These are phyloP conservation scores for Drosophila diplacantha DNA, from an alignment of 2,888 invertebrate species.

Conservation along the genomic window DNA sequence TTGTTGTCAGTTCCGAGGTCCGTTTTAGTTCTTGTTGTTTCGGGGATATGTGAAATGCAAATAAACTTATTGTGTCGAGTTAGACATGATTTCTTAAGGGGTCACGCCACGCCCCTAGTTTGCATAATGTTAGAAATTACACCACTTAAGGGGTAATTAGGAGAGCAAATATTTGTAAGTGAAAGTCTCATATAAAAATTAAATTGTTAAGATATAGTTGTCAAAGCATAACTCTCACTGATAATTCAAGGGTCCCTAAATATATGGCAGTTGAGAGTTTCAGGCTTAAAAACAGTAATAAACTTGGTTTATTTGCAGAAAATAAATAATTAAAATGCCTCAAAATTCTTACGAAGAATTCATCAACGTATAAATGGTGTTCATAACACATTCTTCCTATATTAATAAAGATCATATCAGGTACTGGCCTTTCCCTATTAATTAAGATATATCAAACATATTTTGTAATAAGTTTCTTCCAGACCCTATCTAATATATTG, in stretches of 20 bases:
- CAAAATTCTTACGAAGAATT: background rate
- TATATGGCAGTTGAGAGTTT: too few relatives aligned
- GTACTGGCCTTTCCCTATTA: background rate
- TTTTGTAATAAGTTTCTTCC: background rate
- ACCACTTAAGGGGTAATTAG: background rate
- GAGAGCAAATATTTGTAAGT: background rate
- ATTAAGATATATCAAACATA: constrained; percentile 1
- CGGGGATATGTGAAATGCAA: background rate
- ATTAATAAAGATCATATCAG: background rate
- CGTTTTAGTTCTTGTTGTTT: constrained; percentile 1
- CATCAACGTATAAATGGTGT: background rate
- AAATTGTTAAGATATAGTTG: background rate
- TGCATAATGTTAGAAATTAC: background rate
- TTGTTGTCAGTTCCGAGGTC: background rate
- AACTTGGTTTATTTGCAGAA: background rate
- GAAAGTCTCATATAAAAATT: background rate
- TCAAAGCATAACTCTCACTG: background rate
- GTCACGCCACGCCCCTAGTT: constrained; percentile 22
- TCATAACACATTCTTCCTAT: background rate
- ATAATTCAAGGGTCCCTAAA: background rate
- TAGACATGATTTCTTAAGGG: background rate
- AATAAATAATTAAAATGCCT: background rate
- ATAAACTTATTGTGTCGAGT: background rate
- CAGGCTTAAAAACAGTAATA: too few relatives aligned
- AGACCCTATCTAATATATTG: background rate